Conservation (phyloP, 2,113 vertebrate genomes). For the Cephalopholis sonnerati region DNA sequence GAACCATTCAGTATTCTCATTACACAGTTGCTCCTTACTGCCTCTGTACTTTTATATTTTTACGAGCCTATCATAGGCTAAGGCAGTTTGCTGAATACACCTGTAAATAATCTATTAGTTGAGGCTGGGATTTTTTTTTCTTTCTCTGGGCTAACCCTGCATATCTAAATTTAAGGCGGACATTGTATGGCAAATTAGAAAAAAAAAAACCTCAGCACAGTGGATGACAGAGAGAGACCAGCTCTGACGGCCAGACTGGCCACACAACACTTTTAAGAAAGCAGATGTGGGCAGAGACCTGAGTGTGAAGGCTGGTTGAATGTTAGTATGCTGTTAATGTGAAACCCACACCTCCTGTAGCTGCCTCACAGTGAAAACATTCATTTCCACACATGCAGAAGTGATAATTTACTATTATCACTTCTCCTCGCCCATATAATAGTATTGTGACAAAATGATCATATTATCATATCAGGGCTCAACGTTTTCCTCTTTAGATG, state of each 20-base stretch:
- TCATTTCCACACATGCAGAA: constrained; percentile 31
- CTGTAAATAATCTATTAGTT: constrained; percentile 9
- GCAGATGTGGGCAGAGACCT: constrained; percentile 30
- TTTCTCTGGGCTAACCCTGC: not conserved
- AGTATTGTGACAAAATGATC: constrained; percentile 18
- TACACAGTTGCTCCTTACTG: not conserved
- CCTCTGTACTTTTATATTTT: constrained; percentile 2
- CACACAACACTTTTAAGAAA: constrained; percentile 11
- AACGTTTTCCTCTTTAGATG: not conserved
- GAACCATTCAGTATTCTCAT: not conserved
- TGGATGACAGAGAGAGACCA: constrained; percentile 8
- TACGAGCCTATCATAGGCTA: not conserved
- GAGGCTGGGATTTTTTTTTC: not conserved
- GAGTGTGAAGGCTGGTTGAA: constrained; percentile 42
- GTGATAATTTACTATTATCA: constrained; percentile 42
- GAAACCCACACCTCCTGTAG: constrained; percentile 20
- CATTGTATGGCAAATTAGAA: not conserved
- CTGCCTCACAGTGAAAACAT: constrained; percentile 11
- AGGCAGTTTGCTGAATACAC: not conserved
- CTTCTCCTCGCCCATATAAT: constrained; percentile 10
- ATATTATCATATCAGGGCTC: not conserved
- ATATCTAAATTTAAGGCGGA: not conserved
- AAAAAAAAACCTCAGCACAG: not conserved
- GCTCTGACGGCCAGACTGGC: too few species aligned
- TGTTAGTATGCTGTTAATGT: constrained; percentile 24